Conservation (phyloP, 2,113 vertebrate species). For the Zosterops japonicus region DNA sequence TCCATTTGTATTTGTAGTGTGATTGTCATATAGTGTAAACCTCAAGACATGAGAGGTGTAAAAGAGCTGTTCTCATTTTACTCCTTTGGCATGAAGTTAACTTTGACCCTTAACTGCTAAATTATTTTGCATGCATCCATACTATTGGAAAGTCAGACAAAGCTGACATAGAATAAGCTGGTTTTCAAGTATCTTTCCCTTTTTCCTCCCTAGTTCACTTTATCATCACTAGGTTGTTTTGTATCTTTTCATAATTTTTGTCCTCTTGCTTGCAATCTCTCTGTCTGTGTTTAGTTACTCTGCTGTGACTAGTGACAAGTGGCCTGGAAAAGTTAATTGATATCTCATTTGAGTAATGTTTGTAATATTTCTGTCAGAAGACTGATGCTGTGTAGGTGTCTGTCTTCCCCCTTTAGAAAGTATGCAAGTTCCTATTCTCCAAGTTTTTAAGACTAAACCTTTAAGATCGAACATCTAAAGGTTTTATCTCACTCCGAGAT, state of each 20-base stretch:
- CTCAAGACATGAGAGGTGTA: not conserved
- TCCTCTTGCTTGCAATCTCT: not conserved
- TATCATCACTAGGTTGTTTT: not conserved
- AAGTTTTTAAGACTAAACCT: not conserved
- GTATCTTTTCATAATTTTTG: not conserved
- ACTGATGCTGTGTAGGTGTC: not conserved
- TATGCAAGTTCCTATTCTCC: not conserved
- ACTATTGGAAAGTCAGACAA: not conserved
- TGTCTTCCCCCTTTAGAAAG: not conserved
- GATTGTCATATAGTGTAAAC: not conserved
- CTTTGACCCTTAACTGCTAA: not conserved
- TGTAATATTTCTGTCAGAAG: not conserved
- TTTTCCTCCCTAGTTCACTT: not conserved
- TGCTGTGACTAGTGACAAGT: not conserved
- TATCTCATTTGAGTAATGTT: not conserved
- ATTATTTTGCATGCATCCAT: not conserved
- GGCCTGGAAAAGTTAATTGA: not conserved
- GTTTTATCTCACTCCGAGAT: not conserved
- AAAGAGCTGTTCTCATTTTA: not conserved
- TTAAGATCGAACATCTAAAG: not conserved
- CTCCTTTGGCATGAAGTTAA: not conserved
- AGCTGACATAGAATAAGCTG: not conserved
- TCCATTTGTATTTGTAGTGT: not conserved
- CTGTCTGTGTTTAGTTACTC: not conserved
- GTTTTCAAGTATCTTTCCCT: not conserved